These are phyloP conservation scores for Papilio dardanus DNA, from an alignment of 1,140 invertebrate species.

Conservation along the genomic window DNA sequence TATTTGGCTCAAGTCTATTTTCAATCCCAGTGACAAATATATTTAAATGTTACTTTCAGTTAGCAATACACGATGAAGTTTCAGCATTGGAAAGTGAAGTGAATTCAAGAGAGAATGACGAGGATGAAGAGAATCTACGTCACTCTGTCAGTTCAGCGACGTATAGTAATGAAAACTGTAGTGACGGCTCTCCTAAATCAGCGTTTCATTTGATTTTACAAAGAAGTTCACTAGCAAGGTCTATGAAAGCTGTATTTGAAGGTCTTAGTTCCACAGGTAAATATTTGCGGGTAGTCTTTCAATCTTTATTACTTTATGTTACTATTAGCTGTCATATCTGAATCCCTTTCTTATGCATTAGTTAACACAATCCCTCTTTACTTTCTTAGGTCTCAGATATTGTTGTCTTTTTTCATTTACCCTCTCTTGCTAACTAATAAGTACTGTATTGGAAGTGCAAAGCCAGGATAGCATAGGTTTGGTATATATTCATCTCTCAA, in stretches of 20 bases:
- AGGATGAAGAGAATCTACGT: slow-evolving; percentile 67
- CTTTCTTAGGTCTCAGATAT: no score
- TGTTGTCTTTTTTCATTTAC: background rate
- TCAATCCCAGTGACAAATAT: no score
- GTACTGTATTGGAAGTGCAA: no score
- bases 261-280: slow-evolving; percentile 89
- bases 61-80: slow-evolving; percentile 85
- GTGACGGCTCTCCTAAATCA: slow-evolving; percentile 64
- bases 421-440: no score
- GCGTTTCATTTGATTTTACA: slow-evolving; percentile 89
- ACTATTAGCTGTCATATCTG: no score
- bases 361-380: no score
- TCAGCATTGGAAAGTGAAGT: slow-evolving; percentile 76
- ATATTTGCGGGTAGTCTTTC: no score
- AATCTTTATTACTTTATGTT: no score
- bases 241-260: slow-evolving; percentile 93
- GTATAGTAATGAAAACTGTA: slow-evolving; percentile 55
- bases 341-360: no score
- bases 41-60: slow-evolving; percentile 65
- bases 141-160: slow-evolving; percentile 67
- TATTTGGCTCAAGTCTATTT: no score
- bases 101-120: slow-evolving; percentile 82
- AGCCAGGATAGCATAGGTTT: no score
- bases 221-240: slow-evolving; percentile 90
- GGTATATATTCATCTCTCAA: no score